phyloP scores from a whole-genome alignment of 1,140 invertebrate species.

The Heliothis subflexa region DNA sequence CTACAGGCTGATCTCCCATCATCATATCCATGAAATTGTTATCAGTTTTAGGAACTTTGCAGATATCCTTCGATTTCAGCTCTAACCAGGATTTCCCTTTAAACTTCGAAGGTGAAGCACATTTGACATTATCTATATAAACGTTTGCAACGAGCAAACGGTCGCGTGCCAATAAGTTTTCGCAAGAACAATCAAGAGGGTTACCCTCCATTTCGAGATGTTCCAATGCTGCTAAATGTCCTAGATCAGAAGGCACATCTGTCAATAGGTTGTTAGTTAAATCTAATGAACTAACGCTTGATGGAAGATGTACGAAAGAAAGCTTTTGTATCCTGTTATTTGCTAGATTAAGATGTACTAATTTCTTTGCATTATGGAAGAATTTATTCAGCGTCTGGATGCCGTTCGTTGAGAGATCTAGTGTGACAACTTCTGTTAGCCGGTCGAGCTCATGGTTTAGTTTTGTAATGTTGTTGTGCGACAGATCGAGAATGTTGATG shows the following conservation, averaged over 20 bases:
- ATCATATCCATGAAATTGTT: conserved; percentile 85
- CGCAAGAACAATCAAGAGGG: conserved; percentile 87
- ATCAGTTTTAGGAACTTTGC: conserved; percentile 75
- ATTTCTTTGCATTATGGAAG: conserved; percentile 85
- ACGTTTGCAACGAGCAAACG: conserved; percentile 84
- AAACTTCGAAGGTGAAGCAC: conserved; percentile 83
- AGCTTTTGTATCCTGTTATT: conserved; percentile 86
- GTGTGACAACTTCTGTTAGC: conserved; percentile 86
- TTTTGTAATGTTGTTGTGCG: conserved; percentile 86
- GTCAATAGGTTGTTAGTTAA: conserved; percentile 87
- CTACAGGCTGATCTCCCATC: conserved; percentile 87
- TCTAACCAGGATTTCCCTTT: conserved; percentile 86
- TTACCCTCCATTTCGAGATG: conserved; percentile 87
- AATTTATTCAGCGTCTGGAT: conserved; percentile 86
- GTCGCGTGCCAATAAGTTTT: conserved; percentile 86
- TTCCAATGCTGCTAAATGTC: conserved; percentile 83
- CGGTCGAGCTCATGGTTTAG: conserved; percentile 85
- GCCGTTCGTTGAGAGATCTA: conserved; percentile 87
- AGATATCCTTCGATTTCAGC: conserved; percentile 86
- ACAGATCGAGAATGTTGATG: conserved; percentile 87
- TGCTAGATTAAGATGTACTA: conserved; percentile 87
- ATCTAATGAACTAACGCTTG: conserved; percentile 87
- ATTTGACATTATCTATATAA: conserved; percentile 86
- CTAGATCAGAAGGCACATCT: conserved; percentile 86
- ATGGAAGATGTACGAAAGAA: conserved; percentile 85